A percentile compares a stretch with the other conserved stretches of the same genome.
These are phyloP conservation scores for Oegoconia quadripuncta DNA, from an alignment of 2,888 invertebrate species.

Conservation along the genomic window DNA sequence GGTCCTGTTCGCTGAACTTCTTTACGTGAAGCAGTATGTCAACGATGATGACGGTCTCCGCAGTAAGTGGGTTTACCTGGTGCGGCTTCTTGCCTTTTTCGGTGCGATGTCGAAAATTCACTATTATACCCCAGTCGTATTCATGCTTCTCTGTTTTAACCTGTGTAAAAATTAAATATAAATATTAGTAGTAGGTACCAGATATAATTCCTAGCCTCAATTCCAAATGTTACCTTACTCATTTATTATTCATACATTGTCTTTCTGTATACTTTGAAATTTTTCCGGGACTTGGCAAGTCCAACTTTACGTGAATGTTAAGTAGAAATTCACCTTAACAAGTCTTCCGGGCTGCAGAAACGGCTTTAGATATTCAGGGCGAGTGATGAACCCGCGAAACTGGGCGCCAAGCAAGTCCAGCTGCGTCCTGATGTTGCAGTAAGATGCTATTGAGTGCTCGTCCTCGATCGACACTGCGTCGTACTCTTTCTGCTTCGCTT, in stretches of 20 bases:
- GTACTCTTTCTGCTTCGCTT: conserved; percentile 82
- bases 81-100: conserved; percentile 63
- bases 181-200: neutral
- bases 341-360: conserved; percentile 97
- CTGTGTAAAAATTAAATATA: conserved; percentile 51
- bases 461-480: conserved; percentile 82
- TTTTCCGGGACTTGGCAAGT: too few species aligned
- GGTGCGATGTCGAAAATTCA: conserved; percentile 91
- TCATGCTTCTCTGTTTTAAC: conserved; percentile 90
- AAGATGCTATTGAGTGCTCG: conserved; percentile 88
- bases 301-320: too few species aligned
- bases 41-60: conserved; percentile 84
- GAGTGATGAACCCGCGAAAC: conserved; percentile 88
- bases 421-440: conserved; percentile 91
- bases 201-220: neutral
- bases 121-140: conserved; percentile 98
- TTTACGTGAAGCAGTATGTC: conserved; percentile 92
- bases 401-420: conserved; percentile 85
- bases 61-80: conserved; percentile 73
- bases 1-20: conserved; percentile 76
- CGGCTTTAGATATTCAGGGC: conserved; percentile 93
- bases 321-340: conserved; percentile 92
- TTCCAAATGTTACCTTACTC: neutral
- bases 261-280: neutral
- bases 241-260: neutral